Conservation (phyloP, 2,113 vertebrate genomes). For the Gracilinanus agilis region DNA sequence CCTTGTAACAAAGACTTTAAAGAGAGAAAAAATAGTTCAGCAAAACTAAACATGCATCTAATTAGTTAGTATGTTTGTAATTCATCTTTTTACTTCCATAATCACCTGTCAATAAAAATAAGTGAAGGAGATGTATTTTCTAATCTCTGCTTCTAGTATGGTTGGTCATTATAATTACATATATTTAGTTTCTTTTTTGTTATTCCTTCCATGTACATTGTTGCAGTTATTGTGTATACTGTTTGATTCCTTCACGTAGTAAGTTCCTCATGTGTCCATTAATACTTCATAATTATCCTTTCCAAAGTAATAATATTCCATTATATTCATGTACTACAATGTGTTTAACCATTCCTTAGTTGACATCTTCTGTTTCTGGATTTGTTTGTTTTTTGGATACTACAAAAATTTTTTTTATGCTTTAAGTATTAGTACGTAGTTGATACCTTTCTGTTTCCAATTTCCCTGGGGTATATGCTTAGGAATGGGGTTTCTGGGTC, state of each 20-base stretch:
- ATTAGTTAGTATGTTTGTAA: neutral
- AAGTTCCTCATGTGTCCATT: neutral
- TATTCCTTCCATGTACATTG: neutral
- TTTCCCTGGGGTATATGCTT: neutral
- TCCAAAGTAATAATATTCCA: no score
- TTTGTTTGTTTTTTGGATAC: neutral
- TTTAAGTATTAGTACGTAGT: neutral
- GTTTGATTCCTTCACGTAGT: neutral
- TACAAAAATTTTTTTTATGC: neutral
- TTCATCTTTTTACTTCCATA: neutral
- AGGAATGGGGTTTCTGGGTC: neutral
- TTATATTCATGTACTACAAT: neutral
- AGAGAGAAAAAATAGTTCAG: neutral
- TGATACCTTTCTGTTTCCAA: neutral
- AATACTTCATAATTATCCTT: neutral
- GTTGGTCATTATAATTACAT: neutral
- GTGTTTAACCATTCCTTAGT: neutral
- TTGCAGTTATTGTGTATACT: neutral
- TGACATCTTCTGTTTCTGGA: neutral
- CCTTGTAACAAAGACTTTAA: neutral
- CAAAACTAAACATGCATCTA: neutral
- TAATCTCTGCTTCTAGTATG: neutral
- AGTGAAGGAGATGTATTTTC: neutral
- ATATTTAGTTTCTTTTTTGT: neutral
- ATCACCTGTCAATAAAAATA: neutral